Percentiles rank a stretch among this genome's conserved stretches.
Evolutionary conservation across 2,113 vertebrate genomes (phyloP).

Genomic region (Polyodon spathula): DNA sequence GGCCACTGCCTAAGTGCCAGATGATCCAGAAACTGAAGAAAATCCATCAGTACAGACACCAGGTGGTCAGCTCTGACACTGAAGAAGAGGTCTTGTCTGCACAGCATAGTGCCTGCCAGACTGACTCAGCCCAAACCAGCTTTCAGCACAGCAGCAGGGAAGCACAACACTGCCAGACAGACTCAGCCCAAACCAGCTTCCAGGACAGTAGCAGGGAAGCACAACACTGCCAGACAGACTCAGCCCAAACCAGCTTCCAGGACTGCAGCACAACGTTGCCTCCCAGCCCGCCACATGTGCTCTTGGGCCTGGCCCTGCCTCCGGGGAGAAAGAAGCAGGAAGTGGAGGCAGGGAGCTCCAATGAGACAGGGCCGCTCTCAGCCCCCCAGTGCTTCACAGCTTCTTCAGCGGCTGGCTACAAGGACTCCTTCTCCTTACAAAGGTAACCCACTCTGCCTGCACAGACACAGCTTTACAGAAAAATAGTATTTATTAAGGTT

Average conservation of each 20-base stretch:
- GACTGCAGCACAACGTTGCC: too few species aligned
- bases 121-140: not conserved
- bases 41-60: constrained; percentile 92
- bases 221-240: too few species aligned
- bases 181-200: too few species aligned
- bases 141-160: not conserved
- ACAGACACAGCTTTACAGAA: too few species aligned
- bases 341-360: constrained; percentile 11
- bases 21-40: constrained; percentile 95
- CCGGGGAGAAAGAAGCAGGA: not conserved
- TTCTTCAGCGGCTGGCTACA: constrained; percentile 55
- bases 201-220: too few species aligned
- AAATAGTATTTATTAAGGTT: too few species aligned
- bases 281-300: not conserved
- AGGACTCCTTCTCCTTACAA: constrained; percentile 58
- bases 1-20: constrained; percentile 80
- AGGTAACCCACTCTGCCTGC: constrained; percentile 37
- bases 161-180: constrained; percentile 6
- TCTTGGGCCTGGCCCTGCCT: not conserved
- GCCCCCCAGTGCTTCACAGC: constrained; percentile 64
- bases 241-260: too few species aligned
- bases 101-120: not conserved
- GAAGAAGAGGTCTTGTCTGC: constrained; percentile 48
- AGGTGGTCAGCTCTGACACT: constrained; percentile 59
- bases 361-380: constrained; percentile 30